Base-by-base conservation (phyloP, 2,888 invertebrate genomes). In the Argyra leucocephala region DNA sequence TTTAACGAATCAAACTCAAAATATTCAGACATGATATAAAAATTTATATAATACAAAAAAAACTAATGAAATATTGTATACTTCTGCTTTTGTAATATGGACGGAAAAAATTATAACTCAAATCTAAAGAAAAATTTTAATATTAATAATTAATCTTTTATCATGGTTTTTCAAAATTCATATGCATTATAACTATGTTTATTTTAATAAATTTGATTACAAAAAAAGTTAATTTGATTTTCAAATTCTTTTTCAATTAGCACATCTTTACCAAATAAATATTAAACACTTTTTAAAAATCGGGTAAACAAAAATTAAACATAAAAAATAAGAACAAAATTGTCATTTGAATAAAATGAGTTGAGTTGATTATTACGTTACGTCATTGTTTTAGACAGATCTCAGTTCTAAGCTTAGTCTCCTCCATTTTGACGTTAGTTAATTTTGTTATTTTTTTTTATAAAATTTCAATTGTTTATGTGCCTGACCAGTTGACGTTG, bases 11-110 rank as follows among this genome's bases (percentile, higher is more conserved):
- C 48, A 48, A 48, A 48, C n/a, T 61, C 61, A 21, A 61, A 61
- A 61, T 61, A 61, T 61, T 61, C 61, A 26, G 61, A 61, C 61
- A 61, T 61, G 12, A 26, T 61, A 31, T 59, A 31, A 6, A 31
- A 31, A 31, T 10, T 6, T 31, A 31, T 31, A 31, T 4, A 31
- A 26, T 26, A 31, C 7, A 31, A 31, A 31, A 31, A 48, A 18
- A 6, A 48, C 1, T 48, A 48, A 18, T 48, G 48, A 7, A 31
- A 31, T 31, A 31, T 48, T 48, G 18, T 48, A 48, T 48, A 5
- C 12, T 15, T 48, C n/a, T 48, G n/a, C 1, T 10, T 48, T 48
- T 48, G 4, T 48, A 48, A 18, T 48, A 48, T 48, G 48, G 48
- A 48, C 48, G 48, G 48, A 48, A 31, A 31, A n/a, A 48, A 48